These are phyloP conservation scores for Piaya cayana DNA, from an alignment of 2,113 vertebrate species.

Conservation along the genomic window DNA sequence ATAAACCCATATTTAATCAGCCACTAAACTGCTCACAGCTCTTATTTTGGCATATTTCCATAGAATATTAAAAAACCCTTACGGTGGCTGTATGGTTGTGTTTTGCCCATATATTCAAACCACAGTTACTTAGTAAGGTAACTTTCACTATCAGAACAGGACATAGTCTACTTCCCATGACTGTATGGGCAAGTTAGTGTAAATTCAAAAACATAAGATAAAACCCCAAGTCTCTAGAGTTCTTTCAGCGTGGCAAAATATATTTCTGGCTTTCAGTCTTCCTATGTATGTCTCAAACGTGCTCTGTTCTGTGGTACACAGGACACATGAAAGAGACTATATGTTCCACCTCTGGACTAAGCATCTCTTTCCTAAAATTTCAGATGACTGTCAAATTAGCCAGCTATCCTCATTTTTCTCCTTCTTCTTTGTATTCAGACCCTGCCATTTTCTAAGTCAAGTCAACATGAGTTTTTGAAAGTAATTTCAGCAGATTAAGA, in stretches of 20 bases:
- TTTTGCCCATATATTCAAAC: neutral
- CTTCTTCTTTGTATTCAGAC: neutral
- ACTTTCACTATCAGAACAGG: neutral
- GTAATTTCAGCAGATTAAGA: constrained; percentile 35
- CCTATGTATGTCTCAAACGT: neutral
- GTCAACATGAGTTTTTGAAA: constrained; percentile 10
- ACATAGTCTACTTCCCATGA: neutral
- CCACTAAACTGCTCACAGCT: neutral
- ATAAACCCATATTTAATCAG: neutral
- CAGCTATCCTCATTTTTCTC: neutral
- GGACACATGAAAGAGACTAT: neutral
- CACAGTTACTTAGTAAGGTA: neutral
- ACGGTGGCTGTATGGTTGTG: neutral
- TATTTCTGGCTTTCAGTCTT: neutral
- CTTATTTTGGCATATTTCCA: neutral
- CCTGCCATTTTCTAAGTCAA: neutral
- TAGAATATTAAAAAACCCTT: neutral
- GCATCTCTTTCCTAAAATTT: neutral
- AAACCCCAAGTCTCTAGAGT: neutral
- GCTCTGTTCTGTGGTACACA: neutral
- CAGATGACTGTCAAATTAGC: neutral
- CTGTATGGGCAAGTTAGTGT: neutral
- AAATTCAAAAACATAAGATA: neutral
- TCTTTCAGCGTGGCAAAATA: neutral
- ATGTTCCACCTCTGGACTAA: neutral